Percentiles rank a stretch among this genome's conserved stretches.
Conservation (phyloP, 2,888 invertebrate genomes). For the Proisotoma minuta region DNA sequence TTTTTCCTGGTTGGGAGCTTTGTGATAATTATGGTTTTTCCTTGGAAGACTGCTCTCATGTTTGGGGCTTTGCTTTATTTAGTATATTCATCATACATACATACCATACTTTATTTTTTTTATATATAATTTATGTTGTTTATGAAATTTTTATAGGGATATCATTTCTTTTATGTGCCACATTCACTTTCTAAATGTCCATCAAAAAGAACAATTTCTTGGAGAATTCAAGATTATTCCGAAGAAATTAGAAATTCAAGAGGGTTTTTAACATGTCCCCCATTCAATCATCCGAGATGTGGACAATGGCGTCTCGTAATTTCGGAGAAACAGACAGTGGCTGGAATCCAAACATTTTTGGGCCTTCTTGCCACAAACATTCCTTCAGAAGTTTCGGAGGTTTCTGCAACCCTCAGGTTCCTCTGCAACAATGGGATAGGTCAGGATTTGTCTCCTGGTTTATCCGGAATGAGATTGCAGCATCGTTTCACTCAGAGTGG, state of each 20-base stretch:
- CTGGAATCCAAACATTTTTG: constrained; percentile 27
- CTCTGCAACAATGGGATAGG: constrained; percentile 20
- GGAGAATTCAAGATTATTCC: constrained; percentile 21
- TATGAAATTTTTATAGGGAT: too few species aligned
- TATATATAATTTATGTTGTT: too few species aligned
- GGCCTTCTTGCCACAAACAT: constrained; percentile 27
- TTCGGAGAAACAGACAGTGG: constrained; percentile 23
- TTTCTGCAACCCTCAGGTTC: constrained; percentile 21
- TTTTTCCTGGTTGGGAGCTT: too few species aligned
- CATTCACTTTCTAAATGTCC: too few species aligned
- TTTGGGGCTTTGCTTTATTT: too few species aligned
- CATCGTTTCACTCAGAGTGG: constrained; percentile 21
- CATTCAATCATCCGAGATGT: constrained; percentile 23
- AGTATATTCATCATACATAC: too few species aligned
- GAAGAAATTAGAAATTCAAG: constrained; percentile 25
- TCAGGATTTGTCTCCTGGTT: constrained; percentile 20
- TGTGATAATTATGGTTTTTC: too few species aligned
- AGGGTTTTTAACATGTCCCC: constrained; percentile 28
- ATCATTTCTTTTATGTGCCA: too few species aligned
- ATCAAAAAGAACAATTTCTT: constrained; percentile 19
- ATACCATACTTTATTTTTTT: too few species aligned
- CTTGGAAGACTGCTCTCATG: too few species aligned
- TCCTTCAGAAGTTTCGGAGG: constrained; percentile 14
- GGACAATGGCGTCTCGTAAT: constrained; percentile 26
- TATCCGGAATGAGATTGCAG: constrained; percentile 14